Conservation (phyloP, 2,797 vertebrate genomes). For the Bradypodion pumilum region DNA sequence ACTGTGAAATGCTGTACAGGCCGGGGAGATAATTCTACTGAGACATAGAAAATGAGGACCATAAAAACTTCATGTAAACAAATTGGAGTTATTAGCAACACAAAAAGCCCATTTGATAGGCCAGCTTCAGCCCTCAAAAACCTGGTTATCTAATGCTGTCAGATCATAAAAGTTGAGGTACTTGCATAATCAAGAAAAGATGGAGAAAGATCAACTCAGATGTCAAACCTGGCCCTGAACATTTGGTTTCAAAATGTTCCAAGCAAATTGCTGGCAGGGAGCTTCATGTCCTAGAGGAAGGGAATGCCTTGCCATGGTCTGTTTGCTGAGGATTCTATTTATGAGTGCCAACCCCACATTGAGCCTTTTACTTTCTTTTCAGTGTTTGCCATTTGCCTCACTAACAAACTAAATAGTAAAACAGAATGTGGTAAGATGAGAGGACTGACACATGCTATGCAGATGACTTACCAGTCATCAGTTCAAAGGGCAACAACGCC, state of each 20-base stretch:
- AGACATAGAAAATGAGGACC: slow-evolving; percentile 1
- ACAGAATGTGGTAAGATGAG: rapidly evolving
- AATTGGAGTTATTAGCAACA: slow-evolving; percentile 11
- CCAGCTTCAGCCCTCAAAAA: neutral
- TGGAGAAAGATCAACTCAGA: slow-evolving; percentile 28
- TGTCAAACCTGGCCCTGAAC: slow-evolving; percentile 51
- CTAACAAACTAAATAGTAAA: slow-evolving; percentile 15
- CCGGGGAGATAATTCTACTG: neutral
- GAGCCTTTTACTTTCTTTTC: neutral
- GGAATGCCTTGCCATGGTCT: slow-evolving; percentile 51
- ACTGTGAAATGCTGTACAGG: slow-evolving; percentile 14
- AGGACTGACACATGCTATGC: neutral
- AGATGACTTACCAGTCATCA: neutral
- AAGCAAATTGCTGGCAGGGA: slow-evolving; percentile 46
- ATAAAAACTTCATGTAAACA: slow-evolving; percentile 20
- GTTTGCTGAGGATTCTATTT: neutral
- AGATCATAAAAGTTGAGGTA: slow-evolving; percentile 30
- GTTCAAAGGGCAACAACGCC: slow-evolving; percentile 12
- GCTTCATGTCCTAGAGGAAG: slow-evolving; percentile 50
- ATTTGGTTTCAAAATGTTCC: slow-evolving; percentile 41
- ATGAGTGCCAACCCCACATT: slow-evolving; percentile 6
- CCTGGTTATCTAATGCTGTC: slow-evolving; percentile 9
- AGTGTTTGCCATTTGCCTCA: slow-evolving; percentile 7
- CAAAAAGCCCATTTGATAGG: slow-evolving; percentile 8
- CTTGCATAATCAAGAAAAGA: slow-evolving; percentile 38